These are phyloP conservation scores for Sylvia borin DNA, from an alignment of 2,797 vertebrate genomes.

Conservation along the genomic window DNA sequence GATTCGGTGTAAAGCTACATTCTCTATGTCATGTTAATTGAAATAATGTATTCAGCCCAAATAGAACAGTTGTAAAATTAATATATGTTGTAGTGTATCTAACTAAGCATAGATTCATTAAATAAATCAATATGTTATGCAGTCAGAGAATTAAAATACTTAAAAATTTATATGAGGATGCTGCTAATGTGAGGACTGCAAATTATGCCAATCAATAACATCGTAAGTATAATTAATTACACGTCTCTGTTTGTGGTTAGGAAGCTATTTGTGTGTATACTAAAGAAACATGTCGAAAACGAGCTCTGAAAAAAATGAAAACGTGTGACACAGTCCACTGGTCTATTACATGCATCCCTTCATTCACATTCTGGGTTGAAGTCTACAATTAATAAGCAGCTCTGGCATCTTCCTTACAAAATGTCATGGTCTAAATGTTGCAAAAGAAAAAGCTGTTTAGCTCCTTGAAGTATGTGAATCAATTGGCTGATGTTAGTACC, in stretches of 20 bases:
- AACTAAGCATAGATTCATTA: neutral
- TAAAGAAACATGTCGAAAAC: neutral
- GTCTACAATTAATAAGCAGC: conserved; percentile 28
- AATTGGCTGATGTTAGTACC: conserved; percentile 7
- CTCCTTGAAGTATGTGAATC: neutral
- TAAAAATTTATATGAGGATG: conserved; percentile 17
- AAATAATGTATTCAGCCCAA: neutral
- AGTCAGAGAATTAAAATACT: conserved; percentile 27
- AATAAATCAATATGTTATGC: conserved; percentile 7
- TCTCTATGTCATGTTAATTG: neutral
- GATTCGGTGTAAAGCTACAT: neutral
- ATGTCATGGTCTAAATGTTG: conserved; percentile 10
- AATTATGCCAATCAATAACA: conserved; percentile 20
- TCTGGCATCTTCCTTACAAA: conserved; percentile 22
- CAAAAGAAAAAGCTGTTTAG: neutral
- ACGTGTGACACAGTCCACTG: neutral
- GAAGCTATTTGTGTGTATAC: neutral
- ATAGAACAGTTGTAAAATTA: neutral
- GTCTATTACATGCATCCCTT: conserved; percentile 35
- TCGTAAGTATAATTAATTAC: conserved; percentile 44
- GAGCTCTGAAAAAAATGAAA: neutral
- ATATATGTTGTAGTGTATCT: neutral
- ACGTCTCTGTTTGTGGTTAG: neutral
- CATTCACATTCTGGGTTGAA: neutral
- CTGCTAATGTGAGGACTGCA: neutral